Conservation (phyloP, 2,113 vertebrate species). For the Triplophysa siluroides region DNA sequence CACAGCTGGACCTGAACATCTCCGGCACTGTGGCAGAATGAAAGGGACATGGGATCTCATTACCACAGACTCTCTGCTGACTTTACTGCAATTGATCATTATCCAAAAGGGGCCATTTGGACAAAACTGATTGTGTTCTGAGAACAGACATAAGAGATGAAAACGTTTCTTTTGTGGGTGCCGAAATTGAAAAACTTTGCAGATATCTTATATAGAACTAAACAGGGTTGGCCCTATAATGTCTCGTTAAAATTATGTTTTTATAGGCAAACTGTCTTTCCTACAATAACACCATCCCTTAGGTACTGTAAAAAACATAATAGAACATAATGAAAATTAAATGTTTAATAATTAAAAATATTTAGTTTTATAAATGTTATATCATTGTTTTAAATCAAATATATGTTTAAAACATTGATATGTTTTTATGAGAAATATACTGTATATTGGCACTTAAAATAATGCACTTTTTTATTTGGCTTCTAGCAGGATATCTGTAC, state of each 20-base stretch:
- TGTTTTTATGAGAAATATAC: too few species aligned
- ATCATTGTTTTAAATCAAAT: too few species aligned
- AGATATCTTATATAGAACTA: slow-evolving; percentile 23
- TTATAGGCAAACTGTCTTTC: not conserved
- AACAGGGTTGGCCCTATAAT: not conserved
- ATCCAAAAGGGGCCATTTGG: slow-evolving; percentile 63
- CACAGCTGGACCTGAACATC: slow-evolving; percentile 35
- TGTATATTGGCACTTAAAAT: too few species aligned
- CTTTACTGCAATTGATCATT: slow-evolving; percentile 67
- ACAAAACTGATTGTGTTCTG: slow-evolving; percentile 59
- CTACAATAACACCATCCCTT: not conserved
- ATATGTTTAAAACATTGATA: too few species aligned
- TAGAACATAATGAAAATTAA: too few species aligned
- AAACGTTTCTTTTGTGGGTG: slow-evolving; percentile 43
- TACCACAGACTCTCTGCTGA: slow-evolving; percentile 65
- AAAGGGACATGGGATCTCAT: slow-evolving; percentile 70
- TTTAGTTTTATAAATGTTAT: too few species aligned
- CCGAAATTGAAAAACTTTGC: slow-evolving; percentile 43
- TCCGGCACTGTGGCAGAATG: slow-evolving; percentile 49
- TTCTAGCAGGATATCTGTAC: too few species aligned
- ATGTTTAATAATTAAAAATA: too few species aligned
- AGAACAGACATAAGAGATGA: slow-evolving; percentile 49
- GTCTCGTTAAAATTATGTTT: not conserved
- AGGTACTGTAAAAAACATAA: too few species aligned
- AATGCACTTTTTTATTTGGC: too few species aligned